Evolutionary conservation across 2,113 vertebrate species (phyloP), one percentile per base, ranked within the genome.

Genomic region (Macquaria australasica): DNA sequence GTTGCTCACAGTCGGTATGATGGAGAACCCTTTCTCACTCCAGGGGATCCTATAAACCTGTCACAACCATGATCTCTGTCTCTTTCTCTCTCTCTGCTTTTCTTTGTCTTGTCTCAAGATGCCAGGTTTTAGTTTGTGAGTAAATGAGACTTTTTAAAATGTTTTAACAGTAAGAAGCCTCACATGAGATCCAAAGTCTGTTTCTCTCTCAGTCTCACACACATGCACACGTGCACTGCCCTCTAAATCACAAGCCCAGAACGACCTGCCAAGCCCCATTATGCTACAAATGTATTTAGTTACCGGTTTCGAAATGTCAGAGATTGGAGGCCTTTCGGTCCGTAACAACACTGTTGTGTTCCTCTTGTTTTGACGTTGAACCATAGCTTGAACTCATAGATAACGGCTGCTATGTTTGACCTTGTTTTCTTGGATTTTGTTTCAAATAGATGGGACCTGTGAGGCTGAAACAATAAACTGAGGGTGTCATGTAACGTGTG

Each of bases 21-120:
- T 84, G 64, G 80, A 93, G 81, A 79, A 89, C 82, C 69, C 86
- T 85, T 88, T 79, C 89, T 88, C 91, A 90, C 91, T 94, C 82
- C 86, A 87, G 92, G 92, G 81, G 82, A 93, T 88, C 93, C 93
- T 90, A 95, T 95, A 94, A 95, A 96, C 79, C 93, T 94, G 93
- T 91, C 93, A 88, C 73, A 55, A 60, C 84, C 78, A 60, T 75
- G 78, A 86, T 82, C 88, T 88, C 74, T 23, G 34, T 77, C 79
- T 88, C 53, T 89, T 55, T 78, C 23, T 90, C 60, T 91, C 83
- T 48, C 31, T 83, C 58, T 59, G 43, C 67, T 84, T 86, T 23
- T 63, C 51, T 37, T 39, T 70, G 51, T 73, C 51, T 69, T 59
- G 16, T 83, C 83, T 87, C 70, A n/a, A 8, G 60, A 64, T 75